A percentile compares a stretch with the other conserved stretches of the same genome.
These are phyloP conservation scores for Drosophila neonasuta DNA, from an alignment of 2,888 invertebrate genomes.

Conservation along the genomic window DNA sequence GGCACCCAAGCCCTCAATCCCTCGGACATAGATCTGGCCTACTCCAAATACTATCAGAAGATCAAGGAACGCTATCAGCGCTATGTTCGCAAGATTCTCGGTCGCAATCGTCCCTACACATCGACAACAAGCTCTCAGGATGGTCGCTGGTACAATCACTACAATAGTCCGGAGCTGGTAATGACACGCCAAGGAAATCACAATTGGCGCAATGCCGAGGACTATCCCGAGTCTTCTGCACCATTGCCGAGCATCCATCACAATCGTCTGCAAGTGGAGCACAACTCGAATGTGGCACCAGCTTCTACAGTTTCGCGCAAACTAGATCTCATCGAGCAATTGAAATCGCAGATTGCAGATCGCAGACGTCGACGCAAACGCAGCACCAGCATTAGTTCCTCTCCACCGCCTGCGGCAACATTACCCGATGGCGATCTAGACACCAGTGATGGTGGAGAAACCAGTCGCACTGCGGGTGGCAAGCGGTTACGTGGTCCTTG, in stretches of 20 bases:
- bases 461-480: conserved; percentile 56
- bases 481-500: conserved; percentile 85
- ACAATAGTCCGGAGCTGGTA: conserved; percentile 69
- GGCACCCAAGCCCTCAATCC: conserved; percentile 32
- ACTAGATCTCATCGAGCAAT: conserved; percentile 68
- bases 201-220: conserved; percentile 62
- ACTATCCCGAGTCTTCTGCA: conserved; percentile 48
- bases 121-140: conserved; percentile 53
- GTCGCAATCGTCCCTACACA: conserved; percentile 59
- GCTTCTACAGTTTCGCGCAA: conserved; percentile 27
- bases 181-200: conserved; percentile 66
- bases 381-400: conserved; percentile 47
- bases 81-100: conserved; percentile 79
- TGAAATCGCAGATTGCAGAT: conserved; percentile 79
- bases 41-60: conserved; percentile 79
- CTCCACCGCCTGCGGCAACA: conserved; percentile 31
- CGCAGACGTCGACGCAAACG: conserved; percentile 72
- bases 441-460: conserved; percentile 60
- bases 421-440: conserved; percentile 65
- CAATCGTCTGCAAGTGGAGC: conserved; percentile 33
- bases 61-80: conserved; percentile 80
- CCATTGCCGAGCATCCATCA: conserved; percentile 69
- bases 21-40: conserved; percentile 75
- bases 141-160: conserved; percentile 70
- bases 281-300: conserved; percentile 41